phyloP scores from a whole-genome alignment of 2,113 vertebrate species.

The Urocitellus parryii region DNA sequence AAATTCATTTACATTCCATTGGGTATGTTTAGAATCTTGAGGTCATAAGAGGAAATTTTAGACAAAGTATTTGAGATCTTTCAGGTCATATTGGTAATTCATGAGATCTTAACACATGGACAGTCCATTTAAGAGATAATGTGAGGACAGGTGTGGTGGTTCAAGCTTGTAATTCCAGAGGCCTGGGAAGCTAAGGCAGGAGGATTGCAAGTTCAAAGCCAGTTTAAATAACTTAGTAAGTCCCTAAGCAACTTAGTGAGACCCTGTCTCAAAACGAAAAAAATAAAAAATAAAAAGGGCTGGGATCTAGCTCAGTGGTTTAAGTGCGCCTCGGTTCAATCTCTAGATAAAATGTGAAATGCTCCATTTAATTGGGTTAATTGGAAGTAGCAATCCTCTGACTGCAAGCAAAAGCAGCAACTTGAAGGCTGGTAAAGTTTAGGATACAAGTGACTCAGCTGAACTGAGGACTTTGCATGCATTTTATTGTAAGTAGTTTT shows the following conservation, averaged over 20 bases:
- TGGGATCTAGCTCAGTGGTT: too few relatives aligned
- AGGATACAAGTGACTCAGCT: neutral
- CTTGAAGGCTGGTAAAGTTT: neutral
- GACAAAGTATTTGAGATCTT: neutral
- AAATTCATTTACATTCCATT: neutral
- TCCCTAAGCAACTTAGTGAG: too few relatives aligned
- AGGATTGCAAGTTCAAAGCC: too few relatives aligned
- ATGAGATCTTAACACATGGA: neutral
- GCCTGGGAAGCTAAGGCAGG: too few relatives aligned
- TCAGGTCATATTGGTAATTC: neutral
- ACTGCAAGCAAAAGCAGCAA: neutral
- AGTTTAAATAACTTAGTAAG: too few relatives aligned
- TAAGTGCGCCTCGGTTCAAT: too few relatives aligned
- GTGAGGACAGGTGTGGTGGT: too few relatives aligned
- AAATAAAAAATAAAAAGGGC: too few relatives aligned
- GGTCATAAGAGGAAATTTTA: neutral
- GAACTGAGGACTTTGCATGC: neutral
- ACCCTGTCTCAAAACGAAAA: too few relatives aligned
- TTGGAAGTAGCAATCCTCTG: neutral
- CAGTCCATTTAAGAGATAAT: neutral
- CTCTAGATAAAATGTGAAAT: neutral
- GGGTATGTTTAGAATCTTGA: neutral
- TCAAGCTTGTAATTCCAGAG: too few relatives aligned
- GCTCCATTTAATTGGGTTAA: slow-evolving; percentile 7
- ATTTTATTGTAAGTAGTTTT: neutral